Evolutionary conservation across 2,797 vertebrate species (phyloP).

Genomic region (Esox masquinongy): DNA sequence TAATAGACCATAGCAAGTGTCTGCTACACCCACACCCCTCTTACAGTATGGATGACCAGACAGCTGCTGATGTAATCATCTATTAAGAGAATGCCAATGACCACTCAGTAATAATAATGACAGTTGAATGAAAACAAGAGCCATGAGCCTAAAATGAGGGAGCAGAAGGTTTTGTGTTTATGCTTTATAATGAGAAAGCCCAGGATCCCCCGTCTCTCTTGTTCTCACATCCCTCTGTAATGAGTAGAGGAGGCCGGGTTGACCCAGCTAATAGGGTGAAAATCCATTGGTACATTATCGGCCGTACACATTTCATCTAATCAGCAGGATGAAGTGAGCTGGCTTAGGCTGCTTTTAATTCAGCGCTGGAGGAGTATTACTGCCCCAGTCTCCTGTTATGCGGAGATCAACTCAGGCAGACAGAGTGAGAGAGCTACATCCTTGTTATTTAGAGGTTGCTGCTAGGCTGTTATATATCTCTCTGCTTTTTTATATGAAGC

Average conservation of each 20-base stretch:
- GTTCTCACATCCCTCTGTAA: constrained; percentile 64
- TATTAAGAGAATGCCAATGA: constrained; percentile 48
- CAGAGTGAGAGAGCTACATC: constrained; percentile 48
- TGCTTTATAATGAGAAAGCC: constrained; percentile 62
- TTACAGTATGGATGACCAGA: constrained; percentile 37
- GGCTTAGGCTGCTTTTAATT: constrained; percentile 76
- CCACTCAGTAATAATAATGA: constrained; percentile 47
- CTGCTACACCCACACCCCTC: constrained; percentile 33
- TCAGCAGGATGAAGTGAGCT: constrained; percentile 76
- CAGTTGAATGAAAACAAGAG: constrained; percentile 44
- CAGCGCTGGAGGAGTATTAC: constrained; percentile 65
- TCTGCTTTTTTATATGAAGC: constrained; percentile 25
- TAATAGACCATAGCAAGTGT: constrained; percentile 18
- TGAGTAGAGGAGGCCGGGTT: constrained; percentile 64
- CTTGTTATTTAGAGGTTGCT: constrained; percentile 23
- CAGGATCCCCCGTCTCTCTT: constrained; percentile 47
- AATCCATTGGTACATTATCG: constrained; percentile 77
- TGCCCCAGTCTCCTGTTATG: constrained; percentile 50
- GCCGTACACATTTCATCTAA: constrained; percentile 77
- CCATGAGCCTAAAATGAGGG: constrained; percentile 32
- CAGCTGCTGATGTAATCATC: constrained; percentile 44
- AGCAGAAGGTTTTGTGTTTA: constrained; percentile 38
- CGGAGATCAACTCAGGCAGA: constrained; percentile 55
- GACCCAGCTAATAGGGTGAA: constrained; percentile 75
- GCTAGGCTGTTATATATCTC: constrained; percentile 36